These are phyloP conservation scores for Otolemur garnettii DNA, from an alignment of 2,113 vertebrate species.

Conservation along the genomic window DNA sequence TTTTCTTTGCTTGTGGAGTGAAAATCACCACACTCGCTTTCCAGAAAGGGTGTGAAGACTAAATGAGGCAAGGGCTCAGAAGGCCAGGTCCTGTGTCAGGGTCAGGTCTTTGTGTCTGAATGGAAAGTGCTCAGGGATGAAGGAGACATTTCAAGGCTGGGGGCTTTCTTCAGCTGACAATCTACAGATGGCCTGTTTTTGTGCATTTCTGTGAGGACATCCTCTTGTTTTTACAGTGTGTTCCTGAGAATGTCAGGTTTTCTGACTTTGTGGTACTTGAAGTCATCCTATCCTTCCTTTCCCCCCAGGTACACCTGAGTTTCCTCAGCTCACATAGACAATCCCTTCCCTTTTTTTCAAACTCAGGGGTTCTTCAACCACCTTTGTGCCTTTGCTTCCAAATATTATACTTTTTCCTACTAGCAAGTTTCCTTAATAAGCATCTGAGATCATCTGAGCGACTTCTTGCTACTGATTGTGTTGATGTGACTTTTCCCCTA, in stretches of 20 bases:
- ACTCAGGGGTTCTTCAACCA: not conserved
- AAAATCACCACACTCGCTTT: not conserved
- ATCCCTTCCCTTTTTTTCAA: not conserved
- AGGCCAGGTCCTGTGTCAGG: rapidly evolving
- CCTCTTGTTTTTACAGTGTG: not conserved
- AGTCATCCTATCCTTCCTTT: not conserved
- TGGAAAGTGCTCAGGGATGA: not conserved
- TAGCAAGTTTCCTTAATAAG: not conserved
- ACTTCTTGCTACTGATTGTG: not conserved
- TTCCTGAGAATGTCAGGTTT: not conserved
- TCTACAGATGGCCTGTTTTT: not conserved
- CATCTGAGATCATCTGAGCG: not conserved
- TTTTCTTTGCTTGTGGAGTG: not conserved
- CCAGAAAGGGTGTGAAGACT: not conserved
- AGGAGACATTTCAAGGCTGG: not conserved
- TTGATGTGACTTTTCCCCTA: not conserved
- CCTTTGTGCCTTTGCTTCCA: not conserved
- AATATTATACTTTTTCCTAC: not conserved
- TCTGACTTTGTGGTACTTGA: too few species aligned
- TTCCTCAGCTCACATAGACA: not conserved
- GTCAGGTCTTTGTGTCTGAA: not conserved
- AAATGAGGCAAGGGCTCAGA: not conserved
- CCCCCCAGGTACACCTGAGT: not conserved
- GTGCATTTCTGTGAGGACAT: not conserved
- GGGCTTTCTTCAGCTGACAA: not conserved